Evolutionary conservation across 2,888 invertebrate genomes (phyloP), one percentile per base, ranked within the genome.

Genomic region (Aspidapion aeneum): DNA sequence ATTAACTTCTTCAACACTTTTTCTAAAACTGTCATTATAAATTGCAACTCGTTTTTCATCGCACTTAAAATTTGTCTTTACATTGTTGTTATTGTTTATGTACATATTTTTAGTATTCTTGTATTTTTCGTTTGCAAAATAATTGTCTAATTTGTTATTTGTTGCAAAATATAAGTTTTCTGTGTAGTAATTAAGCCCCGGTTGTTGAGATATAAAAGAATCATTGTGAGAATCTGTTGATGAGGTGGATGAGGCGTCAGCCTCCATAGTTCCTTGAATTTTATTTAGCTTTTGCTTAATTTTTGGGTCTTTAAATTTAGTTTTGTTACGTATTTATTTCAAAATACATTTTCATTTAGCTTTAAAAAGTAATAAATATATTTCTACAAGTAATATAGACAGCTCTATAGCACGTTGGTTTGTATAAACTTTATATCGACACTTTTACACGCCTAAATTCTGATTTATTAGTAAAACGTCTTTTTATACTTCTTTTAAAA

Each of bases 151-250:
- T 63, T 75, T 77, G 35, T 72, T 72, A 62, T 73, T 74, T 16
- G 73, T 71, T 7, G 72, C 63, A 51, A 74, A 75, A 64, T 74
- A 76, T 50, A 77, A 68, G 70, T 73, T 76, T 48, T 77, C 76
- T 55, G 73, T 71, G 63, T 77, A 78, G 68, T 74, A 76, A 68
- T 74, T 77, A 21, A 75, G 64, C 63, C 72, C 72, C n/a, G 69
- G 70, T 55, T 67, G 64, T 7, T 65, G n/a, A 9, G 49, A n/a
- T n/a, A n/a, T n/a, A 66, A 72, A 75, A 65, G 71, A 74, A n/a
- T 74, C 72, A 57, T 73, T 69, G 61, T 72, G 75, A 9, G 79
- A 79, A 68, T 79, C 80, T 64, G 74, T 78, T 1, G 80, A 79
- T 18, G 75, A 73, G 67, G 76, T 78, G 7, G 79, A 79, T 16